Evolutionary conservation across 2,888 invertebrate genomes (phyloP), one percentile per base, ranked within the genome.

Genomic region (Sminthurides aquaticus): DNA sequence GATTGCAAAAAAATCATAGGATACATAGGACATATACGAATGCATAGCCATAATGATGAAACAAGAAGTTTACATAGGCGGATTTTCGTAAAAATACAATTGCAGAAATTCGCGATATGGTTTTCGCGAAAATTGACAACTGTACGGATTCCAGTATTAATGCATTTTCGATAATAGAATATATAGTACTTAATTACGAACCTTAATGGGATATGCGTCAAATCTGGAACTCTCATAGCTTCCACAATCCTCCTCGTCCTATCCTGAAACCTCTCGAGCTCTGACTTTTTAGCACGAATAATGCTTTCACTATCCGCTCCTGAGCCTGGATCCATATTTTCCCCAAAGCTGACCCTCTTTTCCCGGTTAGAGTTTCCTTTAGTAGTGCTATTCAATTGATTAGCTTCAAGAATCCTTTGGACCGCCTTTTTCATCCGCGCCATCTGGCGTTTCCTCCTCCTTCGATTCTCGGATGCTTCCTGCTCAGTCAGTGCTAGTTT

Each of bases 371-470:
- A 2, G 2, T 3, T 15, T 25, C 2, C 24, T 11, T 25, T 55
- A 11, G 20, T 8, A 55, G 20, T 20, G 8, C 34, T 62, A 22
- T n/a, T 56, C 27, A 63, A 57, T 49, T 69, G 70, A 60, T 71
- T 71, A 26, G 66, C 68, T 34, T 73, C 71, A 25, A 74, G 52
- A 11, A 73, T 69, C 25, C 62, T 66, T 29, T 68, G 65, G 11
- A 74, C 74, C 11, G 74, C 74, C 57, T 70, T 72, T 52, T 73
- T 74, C 71, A 74, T 74, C 56, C 69, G 71, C 2, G 67, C 67
- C 73, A 74, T 74, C 69, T 73, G 73, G 2, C 66, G 65, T 27
- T 68, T 29, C 28, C 74, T 63, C 24, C 67, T 66, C 49, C 68
- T 70, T 2, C 72, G 66, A 27, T 74, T 74, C 34, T 72, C 70